Percentiles rank a stretch among this genome's conserved stretches.
Evolutionary conservation across 2,888 invertebrate species (phyloP).

Genomic region (Boloria selene): DNA sequence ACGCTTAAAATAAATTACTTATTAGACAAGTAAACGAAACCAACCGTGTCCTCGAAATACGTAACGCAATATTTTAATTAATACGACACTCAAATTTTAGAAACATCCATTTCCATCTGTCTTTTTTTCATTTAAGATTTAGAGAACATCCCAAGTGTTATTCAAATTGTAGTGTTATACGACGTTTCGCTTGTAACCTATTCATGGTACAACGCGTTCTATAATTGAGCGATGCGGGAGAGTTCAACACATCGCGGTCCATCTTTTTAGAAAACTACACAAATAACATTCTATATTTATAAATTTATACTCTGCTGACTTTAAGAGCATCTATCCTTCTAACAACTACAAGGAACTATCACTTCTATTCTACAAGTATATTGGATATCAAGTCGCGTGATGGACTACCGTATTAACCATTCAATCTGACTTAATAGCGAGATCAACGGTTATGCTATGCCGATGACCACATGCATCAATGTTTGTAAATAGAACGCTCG

Average conservation of each 20-base stretch:
- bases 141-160: constrained; percentile 56
- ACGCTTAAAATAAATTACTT: neutral
- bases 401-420: constrained; percentile 47
- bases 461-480: constrained; percentile 82
- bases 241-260: constrained; percentile 81
- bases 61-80: constrained; percentile 28
- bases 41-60: neutral
- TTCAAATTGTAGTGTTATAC: constrained; percentile 48
- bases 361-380: constrained; percentile 48
- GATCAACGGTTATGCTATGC: constrained; percentile 76
- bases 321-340: constrained; percentile 62
- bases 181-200: constrained; percentile 61
- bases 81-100: constrained; percentile 26
- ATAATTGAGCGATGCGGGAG: constrained; percentile 82
- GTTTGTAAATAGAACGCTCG: constrained; percentile 80
- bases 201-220: constrained; percentile 74
- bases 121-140: constrained; percentile 51
- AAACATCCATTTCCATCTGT: constrained; percentile 46
- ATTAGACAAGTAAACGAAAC: neutral
- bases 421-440: constrained; percentile 65
- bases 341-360: constrained; percentile 49
- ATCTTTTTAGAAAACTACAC: constrained; percentile 83
- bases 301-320: constrained; percentile 76
- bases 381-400: constrained; percentile 50
- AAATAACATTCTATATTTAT: constrained; percentile 82